Conservation (phyloP, 2,113 vertebrate species). For the Vulpes lagopus region DNA sequence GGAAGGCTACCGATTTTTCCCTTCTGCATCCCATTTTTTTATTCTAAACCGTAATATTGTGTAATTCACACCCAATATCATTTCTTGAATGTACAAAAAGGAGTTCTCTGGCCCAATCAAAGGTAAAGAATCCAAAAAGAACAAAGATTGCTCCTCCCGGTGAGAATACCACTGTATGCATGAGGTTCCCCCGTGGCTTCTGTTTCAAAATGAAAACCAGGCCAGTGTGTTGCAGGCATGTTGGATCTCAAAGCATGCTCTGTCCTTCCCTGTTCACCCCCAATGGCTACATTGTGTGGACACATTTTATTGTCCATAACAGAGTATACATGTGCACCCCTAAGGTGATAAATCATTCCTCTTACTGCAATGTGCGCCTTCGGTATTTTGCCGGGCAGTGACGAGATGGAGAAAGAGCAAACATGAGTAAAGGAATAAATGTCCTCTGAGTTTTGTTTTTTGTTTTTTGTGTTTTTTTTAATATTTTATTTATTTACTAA, state of each 20-base stretch:
- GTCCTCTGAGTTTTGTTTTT: background rate
- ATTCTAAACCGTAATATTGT: background rate
- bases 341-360: conserved; percentile 66
- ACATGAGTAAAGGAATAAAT: background rate
- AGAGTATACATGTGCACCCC: conserved; percentile 41
- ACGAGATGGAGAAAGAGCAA: background rate
- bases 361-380: conserved; percentile 58
- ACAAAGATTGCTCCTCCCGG: background rate
- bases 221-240: background rate
- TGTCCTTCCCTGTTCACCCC: background rate
- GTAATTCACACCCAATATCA: background rate
- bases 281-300: conserved; percentile 50
- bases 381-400: conserved; percentile 27
- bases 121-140: conserved; percentile 19
- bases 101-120: background rate
- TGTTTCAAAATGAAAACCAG: conserved; percentile 57
- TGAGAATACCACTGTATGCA: background rate
- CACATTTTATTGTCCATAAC: conserved; percentile 70
- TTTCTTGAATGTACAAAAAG: background rate
- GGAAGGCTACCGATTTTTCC: background rate
- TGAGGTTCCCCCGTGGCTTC: background rate
- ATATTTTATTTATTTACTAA: too few species aligned
- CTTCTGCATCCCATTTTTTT: background rate
- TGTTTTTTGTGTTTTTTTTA: background rate
- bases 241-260: conserved; percentile 29